A percentile compares a stretch with the other conserved stretches of the same genome.
These are phyloP conservation scores for Luffia ferchaultella DNA, from an alignment of 2,888 invertebrate genomes.

Conservation along the genomic window DNA sequence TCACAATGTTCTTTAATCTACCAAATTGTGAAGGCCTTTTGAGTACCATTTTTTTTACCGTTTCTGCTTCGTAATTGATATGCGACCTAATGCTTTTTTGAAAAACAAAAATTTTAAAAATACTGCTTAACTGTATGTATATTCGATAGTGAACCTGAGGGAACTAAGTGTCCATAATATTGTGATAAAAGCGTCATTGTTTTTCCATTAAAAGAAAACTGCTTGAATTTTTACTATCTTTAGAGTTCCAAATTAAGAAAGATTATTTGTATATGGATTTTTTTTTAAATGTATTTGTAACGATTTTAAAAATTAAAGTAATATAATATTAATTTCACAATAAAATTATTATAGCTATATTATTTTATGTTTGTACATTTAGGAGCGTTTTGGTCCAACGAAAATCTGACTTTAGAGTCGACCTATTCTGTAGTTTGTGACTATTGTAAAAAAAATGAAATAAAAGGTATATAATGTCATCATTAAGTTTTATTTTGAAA, in stretches of 20 bases:
- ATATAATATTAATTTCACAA: constrained; percentile 41
- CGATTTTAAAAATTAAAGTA: constrained; percentile 42
- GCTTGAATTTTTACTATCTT: constrained; percentile 50
- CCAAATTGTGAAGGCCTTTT: constrained; percentile 16
- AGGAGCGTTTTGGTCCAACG: constrained; percentile 57
- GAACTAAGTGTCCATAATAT: constrained; percentile 57
- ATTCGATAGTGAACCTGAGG: constrained; percentile 54
- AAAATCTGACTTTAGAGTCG: constrained; percentile 53
- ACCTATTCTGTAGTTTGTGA: constrained; percentile 60
- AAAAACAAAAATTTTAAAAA: constrained; percentile 39
- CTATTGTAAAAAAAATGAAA: constrained; percentile 44
- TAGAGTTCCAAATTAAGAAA: constrained; percentile 47
- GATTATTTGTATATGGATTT: constrained; percentile 61
- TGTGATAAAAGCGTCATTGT: constrained; percentile 62
- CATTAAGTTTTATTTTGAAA: constrained; percentile 23
- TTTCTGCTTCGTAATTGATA: no score
- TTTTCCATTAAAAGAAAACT: constrained; percentile 56
- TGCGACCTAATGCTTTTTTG: constrained; percentile 61
- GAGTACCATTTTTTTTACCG: constrained; percentile 19
- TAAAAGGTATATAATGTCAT: constrained; percentile 51
- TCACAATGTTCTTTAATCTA: constrained; percentile 13
- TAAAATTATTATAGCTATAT: constrained; percentile 38
- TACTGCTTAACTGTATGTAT: constrained; percentile 50
- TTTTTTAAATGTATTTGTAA: constrained; percentile 24
- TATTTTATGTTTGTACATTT: constrained; percentile 52